Conservation (phyloP, 1,140 invertebrate genomes). For the Asobara japonica region DNA sequence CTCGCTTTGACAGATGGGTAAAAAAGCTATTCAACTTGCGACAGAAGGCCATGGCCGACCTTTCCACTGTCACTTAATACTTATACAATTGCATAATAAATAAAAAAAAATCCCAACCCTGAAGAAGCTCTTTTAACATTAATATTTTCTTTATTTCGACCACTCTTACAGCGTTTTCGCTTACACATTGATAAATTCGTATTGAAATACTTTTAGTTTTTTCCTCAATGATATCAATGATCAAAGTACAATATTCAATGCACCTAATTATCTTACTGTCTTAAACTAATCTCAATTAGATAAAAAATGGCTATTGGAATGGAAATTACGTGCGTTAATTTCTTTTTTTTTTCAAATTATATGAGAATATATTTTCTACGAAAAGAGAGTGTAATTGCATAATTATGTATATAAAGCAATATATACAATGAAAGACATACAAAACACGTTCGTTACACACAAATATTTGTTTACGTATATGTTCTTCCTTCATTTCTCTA, state of each 20-base stretch:
- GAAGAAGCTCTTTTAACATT: slow-evolving; percentile 8
- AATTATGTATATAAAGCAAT: not conserved
- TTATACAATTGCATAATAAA: not conserved
- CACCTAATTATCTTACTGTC: not conserved
- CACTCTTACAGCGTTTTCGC: slow-evolving; percentile 42
- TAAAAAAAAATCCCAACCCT: not conserved
- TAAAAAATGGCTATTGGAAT: not conserved
- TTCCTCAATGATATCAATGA: not conserved
- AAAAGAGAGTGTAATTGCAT: not conserved
- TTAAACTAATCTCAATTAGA: not conserved
- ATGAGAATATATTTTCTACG: not conserved
- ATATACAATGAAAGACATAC: slow-evolving; percentile 4
- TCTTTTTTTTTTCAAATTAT: not conserved
- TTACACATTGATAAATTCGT: slow-evolving; percentile 32
- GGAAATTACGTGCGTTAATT: not conserved
- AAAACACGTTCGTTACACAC: not conserved
- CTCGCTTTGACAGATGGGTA: slow-evolving; percentile 64
- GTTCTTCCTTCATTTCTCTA: not conserved
- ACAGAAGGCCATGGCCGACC: slow-evolving; percentile 60
- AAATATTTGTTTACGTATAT: not conserved
- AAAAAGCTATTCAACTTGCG: slow-evolving; percentile 63
- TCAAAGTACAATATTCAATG: slow-evolving; percentile 1
- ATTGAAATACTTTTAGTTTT: slow-evolving; percentile 24
- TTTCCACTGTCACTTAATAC: slow-evolving; percentile 35
- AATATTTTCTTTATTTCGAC: slow-evolving; percentile 43